Evolutionary conservation across 2,888 invertebrate species (phyloP), one percentile per base, ranked within the genome.

Genomic region (Harpagoxenus sublaevis): DNA sequence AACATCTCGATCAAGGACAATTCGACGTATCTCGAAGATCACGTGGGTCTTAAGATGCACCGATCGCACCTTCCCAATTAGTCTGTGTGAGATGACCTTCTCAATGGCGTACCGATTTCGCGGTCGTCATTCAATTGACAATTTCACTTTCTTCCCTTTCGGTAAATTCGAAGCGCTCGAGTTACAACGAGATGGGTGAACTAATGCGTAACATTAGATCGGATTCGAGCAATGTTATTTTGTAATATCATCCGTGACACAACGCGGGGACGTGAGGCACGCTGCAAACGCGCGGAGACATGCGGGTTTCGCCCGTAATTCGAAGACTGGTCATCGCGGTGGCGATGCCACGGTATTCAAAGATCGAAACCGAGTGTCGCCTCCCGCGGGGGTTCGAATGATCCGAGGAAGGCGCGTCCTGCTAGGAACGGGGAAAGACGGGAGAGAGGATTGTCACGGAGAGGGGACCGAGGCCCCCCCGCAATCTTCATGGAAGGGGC

Each of bases 241-340:
- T 23, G 48, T 45, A 71, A 79, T 60, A 39, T 70, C 31, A 39
- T 60, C 28, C 60, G 71, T 18, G 79, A 48, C 60, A 53, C 53
- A 28, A 60, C 48, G 45, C 60, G 39, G 45, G 31, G 12, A 53
- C 48, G 45, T 35, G 75, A 48, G 45, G 10, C 23, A 48, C 83
- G 18, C 51, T 84, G 31, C 60, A 77, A 63, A 84, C 71, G 68
- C 85, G 75, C 86, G 77, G 86, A 85, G 89, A 86, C 87, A 90
- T 87, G 88, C 86, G 90, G 90, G 91, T 91, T 93, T 92, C 93
- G 93, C 90, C 90, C 88, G 93, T 94, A 92, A 93, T 94, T 93
- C 92, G 92, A 93, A 91, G 93, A 94, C 94, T 94, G 94, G 92
- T 93, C 92, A 93, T 93, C 92, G 91, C 88, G 87, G 89, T 89